Evolutionary conservation across 1,140 invertebrate genomes (phyloP), one percentile per base, ranked within the genome.

Genomic region (Diabrotica undecimpunctata): DNA sequence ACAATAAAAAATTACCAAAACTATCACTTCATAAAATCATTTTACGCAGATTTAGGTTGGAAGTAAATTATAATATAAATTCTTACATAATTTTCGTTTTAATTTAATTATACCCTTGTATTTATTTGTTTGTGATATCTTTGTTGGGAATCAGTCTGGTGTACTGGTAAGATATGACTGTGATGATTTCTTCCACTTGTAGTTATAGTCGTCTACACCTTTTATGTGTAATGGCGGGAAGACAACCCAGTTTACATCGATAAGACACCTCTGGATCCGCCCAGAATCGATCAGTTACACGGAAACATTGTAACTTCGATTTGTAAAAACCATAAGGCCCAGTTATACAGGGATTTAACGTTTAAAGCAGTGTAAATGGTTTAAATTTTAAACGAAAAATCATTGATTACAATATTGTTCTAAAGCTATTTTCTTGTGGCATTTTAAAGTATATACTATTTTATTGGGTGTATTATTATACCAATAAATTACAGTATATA

Each of bases 151-250:
- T 55, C 54, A 55, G 54, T 55, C 54, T 55, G 54, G 54, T 25
- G 54, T 35, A 55, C 9, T 35, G 37, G 57, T 61, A 50, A 61
- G 52, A 61, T 61, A 61, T 61, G 46, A 52, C 39, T 52, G 59
- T 36, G 59, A 36, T 25, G 59, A 61, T 6, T 61, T 61, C 46
- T 61, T 61, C 59, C 46, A 61, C 46, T 52, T 61, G 59, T 61
- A 50, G 13, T 50, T 41, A 61, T 61, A 52, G 37, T 39, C 51
- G 39, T 52, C 14, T 61, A 35, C 59, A 50, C 59, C 59, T 61
- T 14, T 61, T 61, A 25, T 61, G 14, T 61, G 59, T 61, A 61
- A 50, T 41, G 59, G 59, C 59, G 59, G 59, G 52, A 41, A 61
- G 25, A 35, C 46, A n/a, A 13, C 51, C 41, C 36, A 13, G 59